Evolutionary conservation across 1,140 invertebrate species (phyloP), one percentile per base, ranked within the genome.

Genomic region (Tetraneura akinire): DNA sequence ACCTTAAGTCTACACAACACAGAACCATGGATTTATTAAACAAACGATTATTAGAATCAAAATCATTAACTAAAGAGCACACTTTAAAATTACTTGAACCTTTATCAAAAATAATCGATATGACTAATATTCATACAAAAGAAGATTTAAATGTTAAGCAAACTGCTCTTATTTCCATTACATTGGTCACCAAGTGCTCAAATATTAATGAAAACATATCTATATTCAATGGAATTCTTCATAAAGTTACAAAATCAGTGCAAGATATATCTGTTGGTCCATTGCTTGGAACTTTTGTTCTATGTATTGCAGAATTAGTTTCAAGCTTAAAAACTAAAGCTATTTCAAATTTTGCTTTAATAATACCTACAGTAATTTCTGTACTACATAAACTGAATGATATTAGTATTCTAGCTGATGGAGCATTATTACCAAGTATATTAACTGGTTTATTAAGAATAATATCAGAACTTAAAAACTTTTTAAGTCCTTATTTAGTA

Each of bases 1-100:
- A 92, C 16, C 83, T 89, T 1, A 78, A 78, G 42, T 88, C 89
- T 3, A 91, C 97, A 1, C 89, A 92, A 82, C 89, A 91, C 70
- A 94, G 95, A 85, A 90, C 92, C 0, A 88, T 97, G 85, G 95
- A 97, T 83, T 84, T 98, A 29, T 85, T 97, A 0, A 95, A 94
- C 82, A 88, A 88, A 21, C 92, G 95, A 85, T 86, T 97, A 5
- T 90, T 92, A 62, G 88, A 91, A 60, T 86, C 18, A 84, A 88
- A 21, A 85, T 87, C 53, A 73, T 84, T 80, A 32, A 84, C 86
- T 81, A 78, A 85, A 14, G 42, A 83, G 4, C 83, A 90, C 68
- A 83, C 93, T 18, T 87, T 88, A 16, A 85, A 86, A 1, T 84
- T 94, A 9, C 86, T 93, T 0, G 85, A 88, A 1, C 87, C 89